A percentile compares a stretch with the other conserved stretches of the same genome.
These are phyloP conservation scores for Bergia sp. DNA, from an alignment of 92 coral and sea anemone species.

Conservation along the genomic window DNA sequence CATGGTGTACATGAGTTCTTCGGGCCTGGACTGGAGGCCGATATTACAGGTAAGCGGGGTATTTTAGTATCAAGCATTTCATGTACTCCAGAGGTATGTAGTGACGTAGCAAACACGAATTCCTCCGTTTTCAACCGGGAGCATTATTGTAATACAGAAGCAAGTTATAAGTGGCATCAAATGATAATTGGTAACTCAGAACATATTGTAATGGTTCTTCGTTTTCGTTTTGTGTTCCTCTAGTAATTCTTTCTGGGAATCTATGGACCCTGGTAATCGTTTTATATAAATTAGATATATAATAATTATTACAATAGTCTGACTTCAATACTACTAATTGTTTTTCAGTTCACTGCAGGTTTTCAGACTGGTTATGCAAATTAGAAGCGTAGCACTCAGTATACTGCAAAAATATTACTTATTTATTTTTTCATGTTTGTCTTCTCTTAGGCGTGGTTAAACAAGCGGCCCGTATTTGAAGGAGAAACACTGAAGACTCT, in stretches of 20 bases:
- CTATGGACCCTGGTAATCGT: no score
- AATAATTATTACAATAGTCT: no score
- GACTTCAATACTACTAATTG: no score
- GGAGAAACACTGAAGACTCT: slow-evolving; percentile 77
- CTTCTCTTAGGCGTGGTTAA: slow-evolving; percentile 79
- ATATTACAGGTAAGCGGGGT: slow-evolving; percentile 24
- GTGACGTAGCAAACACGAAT: not conserved
- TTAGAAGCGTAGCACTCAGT: no score
- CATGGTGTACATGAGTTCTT: slow-evolving; percentile 94
- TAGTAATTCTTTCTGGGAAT: not conserved
- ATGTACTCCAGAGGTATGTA: not conserved
- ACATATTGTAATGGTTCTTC: not conserved
- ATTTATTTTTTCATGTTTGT: not conserved
- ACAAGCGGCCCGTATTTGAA: slow-evolving; percentile 76
- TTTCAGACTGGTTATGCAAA: no score
- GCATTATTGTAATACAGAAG: not conserved
- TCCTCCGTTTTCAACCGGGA: not conserved
- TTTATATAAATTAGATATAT: no score
- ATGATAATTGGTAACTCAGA: not conserved
- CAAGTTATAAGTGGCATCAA: no score
- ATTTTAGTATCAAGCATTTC: not conserved
- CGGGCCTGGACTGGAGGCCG: slow-evolving; percentile 91
- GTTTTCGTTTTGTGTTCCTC: not conserved
- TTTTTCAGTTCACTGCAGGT: no score
- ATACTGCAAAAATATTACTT: not conserved